A percentile compares a stretch with the other conserved stretches of the same genome.
phyloP scores from a whole-genome alignment of 1,140 invertebrate species.

The Nebria ingens region DNA sequence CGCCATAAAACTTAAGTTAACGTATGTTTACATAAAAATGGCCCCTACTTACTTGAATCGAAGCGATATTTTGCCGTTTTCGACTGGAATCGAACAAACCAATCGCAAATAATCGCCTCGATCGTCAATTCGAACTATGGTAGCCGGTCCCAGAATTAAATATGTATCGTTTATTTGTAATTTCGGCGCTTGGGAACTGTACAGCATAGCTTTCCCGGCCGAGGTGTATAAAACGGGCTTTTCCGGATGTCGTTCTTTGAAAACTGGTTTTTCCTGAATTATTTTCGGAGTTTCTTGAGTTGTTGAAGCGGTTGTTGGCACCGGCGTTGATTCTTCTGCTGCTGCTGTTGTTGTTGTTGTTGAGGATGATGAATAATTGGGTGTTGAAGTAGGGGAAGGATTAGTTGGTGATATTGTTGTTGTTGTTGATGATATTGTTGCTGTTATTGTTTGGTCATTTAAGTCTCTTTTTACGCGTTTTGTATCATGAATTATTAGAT shows the following conservation, averaged over 20 bases:
- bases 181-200: neutral
- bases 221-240: neutral
- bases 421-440: neutral
- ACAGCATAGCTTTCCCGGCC: conserved; percentile 3
- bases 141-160: neutral
- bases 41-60: conserved; percentile 20
- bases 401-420: neutral
- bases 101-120: neutral
- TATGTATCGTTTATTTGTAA: neutral
- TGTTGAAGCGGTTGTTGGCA: neutral
- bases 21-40: too few relatives aligned
- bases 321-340: neutral
- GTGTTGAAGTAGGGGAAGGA: neutral
- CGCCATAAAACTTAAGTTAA: neutral
- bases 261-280: neutral
- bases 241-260: neutral
- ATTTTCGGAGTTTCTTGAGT: neutral
- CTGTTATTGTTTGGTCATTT: too few relatives aligned
- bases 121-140: neutral
- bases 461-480: neutral
- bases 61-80: conserved; percentile 23
- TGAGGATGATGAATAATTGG: neutral
- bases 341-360: neutral
- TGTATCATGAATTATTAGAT: neutral
- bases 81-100: conserved; percentile 13